Evolutionary conservation across 2,797 vertebrate species (phyloP).

Genomic region (Schizopygopsis malacanthus): DNA sequence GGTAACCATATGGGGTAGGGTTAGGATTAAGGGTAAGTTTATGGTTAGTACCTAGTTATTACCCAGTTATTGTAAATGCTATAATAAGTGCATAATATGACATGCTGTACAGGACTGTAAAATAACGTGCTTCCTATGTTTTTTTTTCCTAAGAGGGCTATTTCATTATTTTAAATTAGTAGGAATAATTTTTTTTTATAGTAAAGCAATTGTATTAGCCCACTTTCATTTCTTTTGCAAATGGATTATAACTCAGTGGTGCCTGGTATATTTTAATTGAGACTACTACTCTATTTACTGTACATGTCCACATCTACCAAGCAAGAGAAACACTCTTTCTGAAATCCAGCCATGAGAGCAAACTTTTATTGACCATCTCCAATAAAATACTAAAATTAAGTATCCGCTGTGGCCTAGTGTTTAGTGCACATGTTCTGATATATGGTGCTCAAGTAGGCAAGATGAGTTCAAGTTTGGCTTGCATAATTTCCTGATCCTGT

Average conservation of each 20-base stretch:
- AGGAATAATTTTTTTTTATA: conserved; percentile 1
- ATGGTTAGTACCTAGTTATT: neutral
- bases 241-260: neutral
- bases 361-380: neutral
- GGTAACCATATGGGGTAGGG: neutral
- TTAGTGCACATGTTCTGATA: neutral
- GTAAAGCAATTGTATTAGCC: neutral
- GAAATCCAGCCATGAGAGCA: neutral
- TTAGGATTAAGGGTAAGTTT: neutral
- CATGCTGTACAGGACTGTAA: neutral
- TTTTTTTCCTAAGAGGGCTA: neutral
- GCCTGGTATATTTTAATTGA: neutral
- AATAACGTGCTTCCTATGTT: neutral
- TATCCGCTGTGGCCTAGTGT: neutral
- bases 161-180: conserved; percentile 5
- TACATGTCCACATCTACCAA: neutral
- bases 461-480: neutral
- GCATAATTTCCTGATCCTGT: neutral
- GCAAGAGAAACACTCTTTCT: neutral
- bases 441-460: neutral
- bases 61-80: neutral
- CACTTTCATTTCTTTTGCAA: neutral
- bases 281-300: neutral
- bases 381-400: neutral
- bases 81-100: neutral